Percentiles rank a stretch among this genome's conserved stretches.
Conservation (phyloP, 2,113 vertebrate genomes). For the Stictonetta naevosa region DNA sequence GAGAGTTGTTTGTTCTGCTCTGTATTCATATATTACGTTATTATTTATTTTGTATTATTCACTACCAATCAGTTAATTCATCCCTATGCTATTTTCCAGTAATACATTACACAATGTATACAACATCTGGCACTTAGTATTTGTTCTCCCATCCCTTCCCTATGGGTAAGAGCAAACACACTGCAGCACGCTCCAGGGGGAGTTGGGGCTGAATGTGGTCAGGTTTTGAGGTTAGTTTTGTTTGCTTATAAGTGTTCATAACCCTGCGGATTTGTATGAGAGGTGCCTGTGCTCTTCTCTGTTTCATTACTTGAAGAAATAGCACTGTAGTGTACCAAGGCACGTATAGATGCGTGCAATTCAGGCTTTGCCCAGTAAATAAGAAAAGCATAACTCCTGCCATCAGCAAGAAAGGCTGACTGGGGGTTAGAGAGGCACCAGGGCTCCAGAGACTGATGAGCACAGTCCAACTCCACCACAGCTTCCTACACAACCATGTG, state of each 20-base stretch:
- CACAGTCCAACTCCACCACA: neutral
- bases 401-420: neutral
- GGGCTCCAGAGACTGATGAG: neutral
- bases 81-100: neutral
- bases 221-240: neutral
- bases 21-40: neutral
- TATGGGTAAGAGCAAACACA: neutral
- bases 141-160: neutral
- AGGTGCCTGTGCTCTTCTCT: neutral
- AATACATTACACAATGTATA: neutral
- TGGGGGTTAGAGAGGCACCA: neutral
- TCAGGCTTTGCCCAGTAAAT: neutral
- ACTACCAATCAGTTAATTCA: neutral
- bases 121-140: neutral
- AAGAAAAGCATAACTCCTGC: rapidly evolving
- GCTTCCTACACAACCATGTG: neutral
- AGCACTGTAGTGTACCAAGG: rapidly evolving
- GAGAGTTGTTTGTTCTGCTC: neutral
- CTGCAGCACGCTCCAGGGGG: neutral
- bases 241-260: neutral
- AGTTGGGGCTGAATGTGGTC: neutral
- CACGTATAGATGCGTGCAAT: neutral
- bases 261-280: neutral
- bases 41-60: neutral
- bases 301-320: neutral